Evolutionary conservation across 2,888 invertebrate species (phyloP), one percentile per base, ranked within the genome.

Genomic region (Monoplex corrugatus): DNA sequence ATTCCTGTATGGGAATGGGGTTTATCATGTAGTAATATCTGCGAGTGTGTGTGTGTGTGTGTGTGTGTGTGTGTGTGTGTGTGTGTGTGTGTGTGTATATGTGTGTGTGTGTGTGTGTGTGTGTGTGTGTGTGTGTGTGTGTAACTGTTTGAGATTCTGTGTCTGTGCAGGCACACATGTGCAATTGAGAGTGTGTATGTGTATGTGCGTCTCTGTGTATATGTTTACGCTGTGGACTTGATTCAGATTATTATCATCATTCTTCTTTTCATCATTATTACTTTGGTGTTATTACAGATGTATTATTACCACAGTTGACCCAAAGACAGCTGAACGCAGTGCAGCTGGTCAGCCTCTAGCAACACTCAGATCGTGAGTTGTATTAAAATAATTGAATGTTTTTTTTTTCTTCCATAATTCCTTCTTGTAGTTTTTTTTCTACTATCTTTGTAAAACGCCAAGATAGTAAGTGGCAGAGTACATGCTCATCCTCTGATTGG

Each of bases 241-340:
- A 28, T 16, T 68, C 5, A 16, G 16, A 40, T 32, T 32, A 92
- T 96, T 87, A 95, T 95, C 0, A 96, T 96, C 96, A 95, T 95
- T 92, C 32, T 44, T 8, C 32, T 8, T 8, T 32, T 40, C 85
- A 45, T 72, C 44, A 28, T 10, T 72, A 72, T 86, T n/a, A 13
- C 10, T 75, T 45, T 72, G 19, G 3, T 84, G 40, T 72, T 75
- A 50, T 43, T 88, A 85, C 88, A 90, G 90, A 72, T 90, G 90
- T 75, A 19, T 75, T 3, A 89, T 90, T 13, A 90, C 90, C n/a
- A 90, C 90, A 5, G 50, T 89, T 38, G 84, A 90, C 43, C 90
- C 90, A 19, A 44, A 86, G 13, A 89, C 89, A 10, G 89, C 78
- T 13, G 38, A 87, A 45, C 6, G 68, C 87, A n/a, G 80, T 84